Percentiles rank a stretch among this genome's conserved stretches.
phyloP scores from a whole-genome alignment of 2,797 vertebrate genomes.

The Schizothorax lantsangensis region DNA sequence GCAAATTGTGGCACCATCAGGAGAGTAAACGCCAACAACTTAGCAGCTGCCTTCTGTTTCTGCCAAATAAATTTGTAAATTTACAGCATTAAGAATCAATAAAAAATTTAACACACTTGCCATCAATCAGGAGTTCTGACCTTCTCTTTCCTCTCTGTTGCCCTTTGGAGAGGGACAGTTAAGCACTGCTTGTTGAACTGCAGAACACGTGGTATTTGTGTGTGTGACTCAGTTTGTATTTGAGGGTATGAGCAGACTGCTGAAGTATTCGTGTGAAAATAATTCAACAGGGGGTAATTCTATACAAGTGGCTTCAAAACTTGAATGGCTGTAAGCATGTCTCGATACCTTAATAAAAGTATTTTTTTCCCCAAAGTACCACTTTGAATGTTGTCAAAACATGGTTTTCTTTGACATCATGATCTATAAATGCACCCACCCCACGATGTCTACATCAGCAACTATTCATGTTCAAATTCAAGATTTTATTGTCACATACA shows the following conservation, averaged over 20 bases:
- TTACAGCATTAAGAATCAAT: constrained; percentile 99
- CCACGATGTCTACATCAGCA: background rate
- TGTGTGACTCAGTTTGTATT: background rate
- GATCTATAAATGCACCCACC: background rate
- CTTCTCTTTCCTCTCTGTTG: constrained; percentile 63
- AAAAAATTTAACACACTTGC: constrained; percentile 97
- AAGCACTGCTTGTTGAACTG: constrained; percentile 34
- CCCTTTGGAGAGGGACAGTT: constrained; percentile 56
- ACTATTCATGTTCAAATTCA: background rate
- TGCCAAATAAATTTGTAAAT: constrained; percentile 98
- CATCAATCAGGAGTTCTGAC: constrained; percentile 84
- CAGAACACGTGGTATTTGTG: background rate
- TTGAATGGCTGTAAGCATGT: background rate
- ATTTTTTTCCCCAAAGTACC: no score
- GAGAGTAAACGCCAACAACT: constrained; percentile 89
- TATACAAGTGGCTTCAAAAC: background rate
- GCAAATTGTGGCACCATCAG: constrained; percentile 90
- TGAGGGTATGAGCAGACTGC: background rate
- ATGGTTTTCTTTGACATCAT: background rate
- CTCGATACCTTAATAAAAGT: background rate
- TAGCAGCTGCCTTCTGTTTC: constrained; percentile 90
- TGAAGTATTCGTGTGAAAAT: constrained; percentile 3
- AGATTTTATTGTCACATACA: background rate
- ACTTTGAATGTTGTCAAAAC: background rate
- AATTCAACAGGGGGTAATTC: background rate